Evolutionary conservation across 2,797 vertebrate species (phyloP), one percentile per base, ranked within the genome.

Genomic region (Chelmon rostratus): DNA sequence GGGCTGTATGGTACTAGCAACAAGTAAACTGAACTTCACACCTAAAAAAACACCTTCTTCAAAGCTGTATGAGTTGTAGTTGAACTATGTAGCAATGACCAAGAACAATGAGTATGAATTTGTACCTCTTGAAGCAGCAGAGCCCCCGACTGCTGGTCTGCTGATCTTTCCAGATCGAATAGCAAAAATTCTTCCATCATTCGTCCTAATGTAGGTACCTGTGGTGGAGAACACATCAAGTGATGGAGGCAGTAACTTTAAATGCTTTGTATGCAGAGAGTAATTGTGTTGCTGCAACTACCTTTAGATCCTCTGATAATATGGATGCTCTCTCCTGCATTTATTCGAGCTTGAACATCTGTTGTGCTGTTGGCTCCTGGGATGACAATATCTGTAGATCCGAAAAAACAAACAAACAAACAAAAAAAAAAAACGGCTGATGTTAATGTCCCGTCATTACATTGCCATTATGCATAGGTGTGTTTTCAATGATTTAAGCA

Each of bases 281-380:
- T 11, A 23, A 35, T 70, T 2, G 18, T 2, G 56, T 9, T 47
- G 16, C 2, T 68, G 57, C 12, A 54, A 6, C 23, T 92, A 99
- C 98, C 98, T 97, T 99, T 99, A 0, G 97, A 99, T 79, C 98
- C 98, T 85, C 97, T 95, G 87, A 99, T 99, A 53, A 99, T 96
- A 59, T 99, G 98, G 90, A 99, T 98, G 87, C 97, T 99, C 92
- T 99, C 98, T 0, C 98, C 98, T 70, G 98, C 98, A 73, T 95
- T 97, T 79, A 99, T 99, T 79, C 97, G 96, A 57, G 98, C 98
- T 92, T 99, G 98, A 52, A 98, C 97, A 68, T 99, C 98, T 21
- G 97, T 98, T 66, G 96, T 94, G 82, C 97, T 99, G 89, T 99
- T 98, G 69, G 97, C 96, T 92, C 98, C 98, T 38, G 98, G 98